A percentile compares a stretch with the other conserved stretches of the same genome.
Conservation (phyloP, 2,888 invertebrate species). For the Sinotaia quadrata region DNA sequence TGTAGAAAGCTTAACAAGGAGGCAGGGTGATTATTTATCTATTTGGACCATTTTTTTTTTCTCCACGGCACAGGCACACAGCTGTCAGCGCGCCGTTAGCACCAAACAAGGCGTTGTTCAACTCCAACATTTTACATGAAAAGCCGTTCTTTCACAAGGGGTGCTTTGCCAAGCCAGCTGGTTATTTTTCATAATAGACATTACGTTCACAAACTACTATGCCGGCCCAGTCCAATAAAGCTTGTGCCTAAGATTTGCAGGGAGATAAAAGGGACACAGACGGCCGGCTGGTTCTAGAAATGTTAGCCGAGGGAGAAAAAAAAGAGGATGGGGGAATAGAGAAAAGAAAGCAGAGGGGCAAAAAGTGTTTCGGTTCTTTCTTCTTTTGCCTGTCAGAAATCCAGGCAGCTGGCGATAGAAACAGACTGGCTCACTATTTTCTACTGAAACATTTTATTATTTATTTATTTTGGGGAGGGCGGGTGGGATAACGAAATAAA, state of each 20-base stretch:
- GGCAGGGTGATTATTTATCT: constrained; percentile 25
- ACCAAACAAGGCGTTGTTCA: not conserved
- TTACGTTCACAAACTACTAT: constrained; percentile 24
- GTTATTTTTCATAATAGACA: constrained; percentile 20
- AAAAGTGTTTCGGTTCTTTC: constrained; percentile 4
- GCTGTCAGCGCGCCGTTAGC: constrained; percentile 20
- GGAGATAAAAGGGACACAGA: constrained; percentile 7
- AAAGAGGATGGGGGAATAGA: not conserved
- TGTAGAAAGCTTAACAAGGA: constrained; percentile 2
- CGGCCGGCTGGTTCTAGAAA: constrained; percentile 4
- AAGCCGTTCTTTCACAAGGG: not conserved
- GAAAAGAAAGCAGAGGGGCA: constrained; percentile 1
- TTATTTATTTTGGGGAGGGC: constrained; percentile 1
- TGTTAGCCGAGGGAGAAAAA: not conserved
- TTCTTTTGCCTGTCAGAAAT: not conserved
- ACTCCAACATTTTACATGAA: constrained; percentile 8
- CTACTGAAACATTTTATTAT: too few species aligned
- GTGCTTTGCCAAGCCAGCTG: constrained; percentile 19
- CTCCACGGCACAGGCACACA: not conserved
- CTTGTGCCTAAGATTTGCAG: constrained; percentile 6
- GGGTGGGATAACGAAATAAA: constrained; percentile 13
- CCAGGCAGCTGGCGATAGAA: not conserved
- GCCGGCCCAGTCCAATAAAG: constrained; percentile 13
- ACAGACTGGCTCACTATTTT: too few species aligned
- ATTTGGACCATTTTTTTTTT: constrained; percentile 3